Evolutionary conservation across 1,140 invertebrate species (phyloP), one percentile per base, ranked within the genome.

Genomic region (Geopemphigus sp.): DNA sequence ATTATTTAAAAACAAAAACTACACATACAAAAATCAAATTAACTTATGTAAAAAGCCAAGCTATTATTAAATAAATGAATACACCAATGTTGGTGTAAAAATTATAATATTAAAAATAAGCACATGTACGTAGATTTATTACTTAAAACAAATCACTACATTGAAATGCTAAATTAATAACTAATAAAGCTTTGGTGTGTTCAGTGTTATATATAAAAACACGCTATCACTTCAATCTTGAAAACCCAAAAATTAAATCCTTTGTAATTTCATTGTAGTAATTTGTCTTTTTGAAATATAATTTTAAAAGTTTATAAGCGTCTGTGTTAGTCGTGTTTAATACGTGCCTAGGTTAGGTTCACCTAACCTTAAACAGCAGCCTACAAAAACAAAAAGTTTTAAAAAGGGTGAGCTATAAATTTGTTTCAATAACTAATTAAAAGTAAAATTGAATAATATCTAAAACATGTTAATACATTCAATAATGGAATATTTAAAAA

Each of bases 291-390:
- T 50, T 14, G 17, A 68, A 68, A 50, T 50, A 47, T 47, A 68
- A 50, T 24, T 47, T 1, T 19, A 66, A 45, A 68, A 8, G 5
- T 68, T 14, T n/a, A 11, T 68, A 68, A 68, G 5, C 24, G 5
- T 12, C 22, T 53, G 68, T 72, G 68, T 72, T 72, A 72, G 68
- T 72, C 68, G 50, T 72, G 68, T 54, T 72, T 72, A 54, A 72
- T 72, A 72, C 1, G 19, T 45, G 54, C 24, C 24, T 63, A 78
- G 74, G 74, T 78, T 63, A 78, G 74, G 74, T 26, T 78, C 57
- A 61, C 74, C 74, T 61, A 78, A 78, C 74, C 74, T 78, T 78
- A 45, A 47, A 61, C n/a, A 76, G 53, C 54, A 50, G 57, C 56
- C 12, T 74, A 39, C 45, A 68, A 29, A 63, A 53, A 53, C 47